Evolutionary conservation across 2,797 vertebrate species (phyloP), one percentile per base, ranked within the genome.

Genomic region (Orestias chungarensis): DNA sequence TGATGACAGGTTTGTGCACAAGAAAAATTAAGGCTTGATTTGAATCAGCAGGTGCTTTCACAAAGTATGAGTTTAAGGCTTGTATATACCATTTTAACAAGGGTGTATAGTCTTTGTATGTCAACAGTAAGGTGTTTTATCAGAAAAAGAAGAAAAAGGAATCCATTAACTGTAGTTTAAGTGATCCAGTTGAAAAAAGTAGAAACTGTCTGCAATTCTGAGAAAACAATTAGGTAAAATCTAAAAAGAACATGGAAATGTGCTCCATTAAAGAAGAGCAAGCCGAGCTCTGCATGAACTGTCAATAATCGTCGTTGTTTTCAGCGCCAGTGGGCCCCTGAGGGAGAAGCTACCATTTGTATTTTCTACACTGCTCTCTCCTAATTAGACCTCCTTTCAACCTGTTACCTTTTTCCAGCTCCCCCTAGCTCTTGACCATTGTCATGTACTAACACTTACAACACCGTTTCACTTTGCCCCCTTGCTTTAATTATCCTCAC

Each of bases 401-500:
- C 85, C 82, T 85, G 84, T 88, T 94, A 91, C 91, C 87, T 92
- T 89, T 90, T 83, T 80, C 74, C 49, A 82, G 81, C 82, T 84
- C 76, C 90, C 85, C 90, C 85, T 91, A 87, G 88, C 86, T 93
- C 81, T 68, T 64, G 31, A 86, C 89, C 88, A 82, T 86, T 91
- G 84, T 91, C 89, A 91, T 93, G 90, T 73, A 84, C 89, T 88
- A 93, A 89, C 66, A 87, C 86, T 88, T 93, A 89, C 91, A 92
- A 88, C 86, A 87, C 86, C 59, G 59, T 87, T 90, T 90, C 93
- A 79, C 91, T 91, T 82, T 84, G 82, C 86, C 87, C 92, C 90
- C 90, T 89, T 82, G 82, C 89, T 91, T 89, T 95, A 93, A 95
- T 91, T 94, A 92, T 90, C 91, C 87, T 81, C 87, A 74, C 88